Conservation (phyloP, 2,113 vertebrate genomes). For the Tursiops truncatus region DNA sequence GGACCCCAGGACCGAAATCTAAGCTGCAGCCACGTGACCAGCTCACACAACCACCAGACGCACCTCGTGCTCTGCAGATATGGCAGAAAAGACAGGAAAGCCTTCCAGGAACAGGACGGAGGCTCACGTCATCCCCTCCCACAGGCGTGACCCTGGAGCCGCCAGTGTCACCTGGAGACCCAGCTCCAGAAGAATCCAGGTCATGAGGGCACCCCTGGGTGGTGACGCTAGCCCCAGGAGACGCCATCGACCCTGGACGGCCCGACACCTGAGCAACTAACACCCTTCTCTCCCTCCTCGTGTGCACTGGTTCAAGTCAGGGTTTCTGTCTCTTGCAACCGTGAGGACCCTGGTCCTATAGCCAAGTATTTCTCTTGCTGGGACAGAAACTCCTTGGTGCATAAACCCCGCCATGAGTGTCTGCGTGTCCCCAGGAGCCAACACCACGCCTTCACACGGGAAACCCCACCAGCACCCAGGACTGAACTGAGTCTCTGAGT, state of each 20-base stretch:
- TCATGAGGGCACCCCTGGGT: too few species aligned
- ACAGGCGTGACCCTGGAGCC: background rate
- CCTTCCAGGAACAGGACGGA: background rate
- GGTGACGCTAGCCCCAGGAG: background rate
- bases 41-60: background rate
- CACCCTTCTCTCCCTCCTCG: background rate
- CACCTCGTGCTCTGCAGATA: background rate
- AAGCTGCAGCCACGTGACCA: rapidly evolving
- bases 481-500: rapidly evolving
- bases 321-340: background rate
- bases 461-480: background rate
- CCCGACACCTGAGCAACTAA: background rate
- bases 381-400: background rate
- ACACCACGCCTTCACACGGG: too few species aligned
- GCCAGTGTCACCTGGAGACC: too few species aligned
- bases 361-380: background rate
- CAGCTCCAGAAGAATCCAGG: background rate
- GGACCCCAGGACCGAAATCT: background rate
- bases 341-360: background rate
- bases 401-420: background rate
- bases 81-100: background rate
- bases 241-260: background rate
- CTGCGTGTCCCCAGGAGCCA: background rate
- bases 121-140: background rate
- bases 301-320: background rate